phyloP scores from a whole-genome alignment of 1,140 invertebrate species.

The Calephelis virginiensis region DNA sequence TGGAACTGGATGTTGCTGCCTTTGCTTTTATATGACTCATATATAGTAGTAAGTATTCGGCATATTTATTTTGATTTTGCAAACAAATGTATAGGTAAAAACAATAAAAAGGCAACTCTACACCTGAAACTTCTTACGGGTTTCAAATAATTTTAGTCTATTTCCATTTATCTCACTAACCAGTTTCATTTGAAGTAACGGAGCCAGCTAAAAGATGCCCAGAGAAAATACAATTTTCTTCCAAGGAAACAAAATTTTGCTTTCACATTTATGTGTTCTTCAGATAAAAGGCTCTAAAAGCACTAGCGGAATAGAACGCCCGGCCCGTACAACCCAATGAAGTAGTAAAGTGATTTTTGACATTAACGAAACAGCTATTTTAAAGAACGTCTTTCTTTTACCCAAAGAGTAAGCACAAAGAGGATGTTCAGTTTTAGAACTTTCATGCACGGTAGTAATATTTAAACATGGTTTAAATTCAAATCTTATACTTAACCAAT shows the following conservation, averaged over 20 bases:
- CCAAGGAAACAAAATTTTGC: constrained; percentile 17
- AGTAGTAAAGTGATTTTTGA: constrained; percentile 23
- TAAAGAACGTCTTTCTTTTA: constrained; percentile 5
- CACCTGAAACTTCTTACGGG: too few relatives aligned
- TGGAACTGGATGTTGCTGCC: too few relatives aligned
- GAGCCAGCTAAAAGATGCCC: background rate
- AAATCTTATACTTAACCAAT: too few relatives aligned
- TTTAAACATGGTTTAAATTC: background rate
- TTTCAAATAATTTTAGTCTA: too few relatives aligned
- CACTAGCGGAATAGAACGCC: constrained; percentile 18
- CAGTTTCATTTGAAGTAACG: background rate
- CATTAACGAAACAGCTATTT: constrained; percentile 17
- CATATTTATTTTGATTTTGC: too few relatives aligned
- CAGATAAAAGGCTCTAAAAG: constrained; percentile 25
- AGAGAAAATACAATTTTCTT: constrained; percentile 7
- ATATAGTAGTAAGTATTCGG: too few relatives aligned
- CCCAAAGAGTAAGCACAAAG: background rate
- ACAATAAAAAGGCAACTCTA: too few relatives aligned
- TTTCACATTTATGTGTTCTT: constrained; percentile 22
- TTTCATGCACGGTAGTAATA: background rate
- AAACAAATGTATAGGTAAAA: too few relatives aligned
- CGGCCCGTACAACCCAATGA: constrained; percentile 19
- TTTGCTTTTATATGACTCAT: too few relatives aligned
- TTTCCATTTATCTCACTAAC: background rate
- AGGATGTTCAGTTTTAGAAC: background rate